These are phyloP conservation scores for Gymnoscopelus microlampas DNA, from an alignment of 2,797 vertebrate genomes.

Conservation along the genomic window DNA sequence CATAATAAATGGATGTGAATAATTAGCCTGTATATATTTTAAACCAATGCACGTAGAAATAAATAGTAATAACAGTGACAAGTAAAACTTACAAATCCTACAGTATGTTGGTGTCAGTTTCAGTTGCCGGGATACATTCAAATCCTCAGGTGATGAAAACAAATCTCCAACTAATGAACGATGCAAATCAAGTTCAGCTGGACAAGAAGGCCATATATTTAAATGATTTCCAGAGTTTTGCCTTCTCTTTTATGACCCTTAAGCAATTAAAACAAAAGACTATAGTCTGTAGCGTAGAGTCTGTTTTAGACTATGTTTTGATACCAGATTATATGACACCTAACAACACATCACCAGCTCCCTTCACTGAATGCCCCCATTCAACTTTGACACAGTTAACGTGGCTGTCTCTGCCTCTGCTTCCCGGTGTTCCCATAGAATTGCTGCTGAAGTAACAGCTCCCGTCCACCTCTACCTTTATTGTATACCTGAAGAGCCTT, in stretches of 20 bases:
- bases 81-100: too few species aligned
- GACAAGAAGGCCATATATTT: slow-evolving; percentile 12
- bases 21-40: too few species aligned
- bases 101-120: slow-evolving; percentile 26
- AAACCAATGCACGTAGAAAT: too few species aligned
- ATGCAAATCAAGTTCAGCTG: slow-evolving; percentile 51
- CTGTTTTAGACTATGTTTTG: not conserved
- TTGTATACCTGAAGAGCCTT: slow-evolving; percentile 91
- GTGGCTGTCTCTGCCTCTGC: slow-evolving; percentile 67
- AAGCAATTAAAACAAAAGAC: too few species aligned
- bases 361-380: not conserved
- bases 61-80: too few species aligned
- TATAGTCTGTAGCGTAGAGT: too few species aligned
- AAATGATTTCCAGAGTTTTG: too few species aligned
- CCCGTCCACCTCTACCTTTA: slow-evolving; percentile 86
- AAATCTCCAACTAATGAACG: slow-evolving; percentile 39
- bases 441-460: slow-evolving; percentile 84
- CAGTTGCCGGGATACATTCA: slow-evolving; percentile 53
- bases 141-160: slow-evolving; percentile 50
- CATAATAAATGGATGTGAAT: too few species aligned
- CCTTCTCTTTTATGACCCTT: too few species aligned
- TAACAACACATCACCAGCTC: not conserved
- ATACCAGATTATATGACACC: slow-evolving; percentile 43
- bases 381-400: not conserved
- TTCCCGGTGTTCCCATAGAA: slow-evolving; percentile 82